phyloP scores from a whole-genome alignment of 1,140 invertebrate genomes.

The Lasioglossum baleicum region DNA sequence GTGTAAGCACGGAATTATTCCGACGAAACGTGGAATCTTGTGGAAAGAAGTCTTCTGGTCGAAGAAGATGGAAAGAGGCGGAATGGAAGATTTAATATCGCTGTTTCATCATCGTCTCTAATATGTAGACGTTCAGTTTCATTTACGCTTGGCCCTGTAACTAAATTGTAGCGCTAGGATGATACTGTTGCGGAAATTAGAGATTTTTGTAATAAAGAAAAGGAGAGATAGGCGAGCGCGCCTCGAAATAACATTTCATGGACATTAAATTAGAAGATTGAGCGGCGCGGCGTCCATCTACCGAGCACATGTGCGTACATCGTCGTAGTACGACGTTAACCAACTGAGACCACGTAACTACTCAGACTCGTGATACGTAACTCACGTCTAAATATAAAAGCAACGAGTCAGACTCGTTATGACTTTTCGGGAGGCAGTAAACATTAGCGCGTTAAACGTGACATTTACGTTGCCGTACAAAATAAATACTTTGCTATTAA shows the following conservation, averaged over 20 bases:
- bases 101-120: no score
- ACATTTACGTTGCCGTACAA: neutral
- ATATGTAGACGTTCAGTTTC: no score
- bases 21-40: slow-evolving; percentile 17
- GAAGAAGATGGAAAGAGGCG: no score
- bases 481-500: slow-evolving; percentile 8
- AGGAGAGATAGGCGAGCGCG: neutral
- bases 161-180: no score
- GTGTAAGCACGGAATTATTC: slow-evolving; percentile 22
- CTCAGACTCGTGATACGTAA: slow-evolving; percentile 8
- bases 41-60: neutral
- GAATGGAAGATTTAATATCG: neutral
- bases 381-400: slow-evolving; percentile 41
- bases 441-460: slow-evolving; percentile 10
- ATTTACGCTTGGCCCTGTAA: no score
- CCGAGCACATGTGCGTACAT: neutral
- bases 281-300: neutral
- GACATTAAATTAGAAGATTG: slow-evolving; percentile 1
- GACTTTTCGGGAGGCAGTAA: slow-evolving; percentile 17
- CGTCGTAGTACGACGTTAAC: slow-evolving; percentile 6
- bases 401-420: slow-evolving; percentile 23
- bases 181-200: no score
- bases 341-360: slow-evolving; percentile 5
- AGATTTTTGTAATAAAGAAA: neutral
- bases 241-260: neutral